Base-by-base conservation (phyloP, 2,797 vertebrate species). In the Falco novaeseelandiae region DNA sequence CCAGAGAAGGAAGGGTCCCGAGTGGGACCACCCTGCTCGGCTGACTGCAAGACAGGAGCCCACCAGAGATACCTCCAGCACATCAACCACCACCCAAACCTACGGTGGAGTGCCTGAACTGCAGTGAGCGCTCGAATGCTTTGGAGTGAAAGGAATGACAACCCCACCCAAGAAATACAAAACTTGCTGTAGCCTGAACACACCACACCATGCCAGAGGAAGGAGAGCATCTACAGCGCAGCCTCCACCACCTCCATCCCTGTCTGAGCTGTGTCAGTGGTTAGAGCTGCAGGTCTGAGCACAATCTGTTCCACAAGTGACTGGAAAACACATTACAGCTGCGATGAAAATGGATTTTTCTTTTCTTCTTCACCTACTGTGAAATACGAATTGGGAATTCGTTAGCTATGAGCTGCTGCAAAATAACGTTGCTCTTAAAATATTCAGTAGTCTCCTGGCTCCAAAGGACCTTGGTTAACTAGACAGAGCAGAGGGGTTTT, bases 381-480 rank as follows among this genome's bases (percentile, higher is more conserved):
- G 87, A 93, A 93, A 91, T 89, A 95, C 20, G 71, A 89, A 92
- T 95, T 83, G 78, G 48, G 82, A 93, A 93, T 83, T 96, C 87
- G 93, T 96, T 87, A 95, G 65, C 87, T 89, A 61, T 62, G 71
- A 95, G 34, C 89, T 85, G 55, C 90, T 87, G 71, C 57, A 95
- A 96, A 93, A 83, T 93, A 91, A 70, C 0, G 0, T 26, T 77
- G 55, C 57, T 91, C 85, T 89, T 96, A 83, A 97, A 96, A 96
- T 91, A 93, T 78, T 94, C 82, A 92, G 66, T 61, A 66, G 46
- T 22, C 87, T 91, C 52, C 69, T 63, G 76, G 71, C 55, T 96
- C 87, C 63, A 52, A 59, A 91, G 63, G 79, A 73, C 78, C 63
- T 77, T 95, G 87, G 87, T 96, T 97, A 96, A 96, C 82, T 63